These are phyloP conservation scores for Alosa alosa DNA, from an alignment of 2,113 vertebrate species.

Conservation along the genomic window DNA sequence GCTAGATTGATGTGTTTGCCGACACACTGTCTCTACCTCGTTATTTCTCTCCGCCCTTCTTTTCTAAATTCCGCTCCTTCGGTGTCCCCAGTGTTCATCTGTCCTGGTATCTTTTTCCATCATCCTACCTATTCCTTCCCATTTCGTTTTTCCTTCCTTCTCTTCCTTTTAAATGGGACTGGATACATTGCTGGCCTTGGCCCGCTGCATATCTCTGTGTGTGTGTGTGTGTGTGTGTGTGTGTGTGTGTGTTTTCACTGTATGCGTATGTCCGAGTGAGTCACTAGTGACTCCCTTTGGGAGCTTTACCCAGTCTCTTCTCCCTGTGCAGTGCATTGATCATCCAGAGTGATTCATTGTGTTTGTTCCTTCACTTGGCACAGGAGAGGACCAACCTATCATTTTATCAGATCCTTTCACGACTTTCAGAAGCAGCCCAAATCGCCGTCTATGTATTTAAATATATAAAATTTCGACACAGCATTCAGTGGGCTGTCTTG, in stretches of 20 bases:
- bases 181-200: slow-evolving; percentile 1
- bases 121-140: background rate
- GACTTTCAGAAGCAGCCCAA: background rate
- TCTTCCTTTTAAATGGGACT: background rate
- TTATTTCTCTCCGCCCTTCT: background rate
- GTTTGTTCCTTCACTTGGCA: slow-evolving; percentile 11
- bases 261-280: background rate
- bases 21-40: background rate
- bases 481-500: background rate
- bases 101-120: background rate
- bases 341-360: slow-evolving; percentile 19
- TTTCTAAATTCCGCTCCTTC: background rate
- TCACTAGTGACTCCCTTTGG: slow-evolving; percentile 10
- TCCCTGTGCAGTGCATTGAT: slow-evolving; percentile 13
- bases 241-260: background rate
- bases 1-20: slow-evolving; percentile 11
- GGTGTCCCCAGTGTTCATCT: background rate
- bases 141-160: background rate
- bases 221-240: slow-evolving; percentile 6
- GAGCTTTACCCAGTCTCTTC: slow-evolving; percentile 20
- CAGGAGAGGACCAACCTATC: background rate
- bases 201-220: background rate
- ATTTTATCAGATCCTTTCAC: background rate
- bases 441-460: background rate
- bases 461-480: background rate